A percentile compares a stretch with the other conserved stretches of the same genome.
phyloP scores from a whole-genome alignment of 2,797 vertebrate species.

The Todus mexicanus region DNA sequence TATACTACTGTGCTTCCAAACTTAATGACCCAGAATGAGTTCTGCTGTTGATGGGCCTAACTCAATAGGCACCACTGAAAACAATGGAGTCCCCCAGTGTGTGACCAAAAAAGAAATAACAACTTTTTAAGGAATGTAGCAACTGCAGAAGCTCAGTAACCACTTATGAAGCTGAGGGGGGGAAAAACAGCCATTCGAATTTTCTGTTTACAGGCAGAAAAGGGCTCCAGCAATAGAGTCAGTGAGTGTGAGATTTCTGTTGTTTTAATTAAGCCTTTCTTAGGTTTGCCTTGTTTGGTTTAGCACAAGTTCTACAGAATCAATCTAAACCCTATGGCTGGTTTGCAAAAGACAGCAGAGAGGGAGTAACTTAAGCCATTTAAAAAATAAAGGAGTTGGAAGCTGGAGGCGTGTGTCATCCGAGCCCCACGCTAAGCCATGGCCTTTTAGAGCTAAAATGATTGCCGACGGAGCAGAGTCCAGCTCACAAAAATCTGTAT shows the following conservation, averaged over 20 bases:
- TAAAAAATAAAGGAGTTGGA: constrained; percentile 41
- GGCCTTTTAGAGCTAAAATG: constrained; percentile 44
- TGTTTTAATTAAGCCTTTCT: constrained; percentile 47
- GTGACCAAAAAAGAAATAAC: constrained; percentile 66
- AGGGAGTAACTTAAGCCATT: constrained; percentile 18
- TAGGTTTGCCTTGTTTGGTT: constrained; percentile 63
- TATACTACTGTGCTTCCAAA: constrained; percentile 46
- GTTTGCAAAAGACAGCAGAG: background rate
- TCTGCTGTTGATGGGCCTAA: constrained; percentile 60
- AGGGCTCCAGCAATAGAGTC: constrained; percentile 30
- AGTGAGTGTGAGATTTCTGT: constrained; percentile 45
- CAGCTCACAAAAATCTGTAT: background rate
- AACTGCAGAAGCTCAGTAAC: constrained; percentile 65
- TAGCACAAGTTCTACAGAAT: constrained; percentile 26
- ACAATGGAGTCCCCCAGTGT: constrained; percentile 63
- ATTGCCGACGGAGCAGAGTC: background rate
- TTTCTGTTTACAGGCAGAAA: constrained; percentile 59
- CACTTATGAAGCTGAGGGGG: constrained; percentile 49
- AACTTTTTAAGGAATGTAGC: constrained; percentile 64
- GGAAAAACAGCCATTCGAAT: constrained; percentile 6
- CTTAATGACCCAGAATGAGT: constrained; percentile 52
- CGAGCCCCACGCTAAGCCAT: background rate
- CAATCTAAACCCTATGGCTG: constrained; percentile 11
- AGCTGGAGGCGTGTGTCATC: constrained; percentile 7
- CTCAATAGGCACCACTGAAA: constrained; percentile 66